These are phyloP conservation scores for Macrochelys suwanniensis DNA, from an alignment of 2,797 vertebrate species.

Conservation along the genomic window DNA sequence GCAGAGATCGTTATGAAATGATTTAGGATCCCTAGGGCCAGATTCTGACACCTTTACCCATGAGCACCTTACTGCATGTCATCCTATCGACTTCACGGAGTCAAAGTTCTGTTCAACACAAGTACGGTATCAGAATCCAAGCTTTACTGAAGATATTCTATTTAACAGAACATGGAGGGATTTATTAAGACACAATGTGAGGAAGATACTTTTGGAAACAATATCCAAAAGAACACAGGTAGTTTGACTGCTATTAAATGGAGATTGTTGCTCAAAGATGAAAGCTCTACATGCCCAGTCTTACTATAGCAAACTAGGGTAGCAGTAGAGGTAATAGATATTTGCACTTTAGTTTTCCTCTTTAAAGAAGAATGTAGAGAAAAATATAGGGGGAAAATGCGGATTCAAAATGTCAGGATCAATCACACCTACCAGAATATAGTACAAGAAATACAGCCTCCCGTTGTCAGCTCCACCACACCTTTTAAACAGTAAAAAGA, in stretches of 20 bases:
- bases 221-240: no score
- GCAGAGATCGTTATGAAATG: not conserved
- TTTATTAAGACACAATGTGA: not conserved
- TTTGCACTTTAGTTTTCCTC: not conserved
- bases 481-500: slow-evolving; percentile 25
- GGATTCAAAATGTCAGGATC: slow-evolving; percentile 7
- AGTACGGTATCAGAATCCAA: not conserved
- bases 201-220: not conserved
- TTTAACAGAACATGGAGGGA: not conserved
- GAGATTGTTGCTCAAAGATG: not conserved
- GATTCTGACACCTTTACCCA: no score
- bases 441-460: not conserved
- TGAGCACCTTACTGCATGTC: no score
- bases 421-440: slow-evolving; percentile 15
- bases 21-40: no score
- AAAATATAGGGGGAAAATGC: not conserved
- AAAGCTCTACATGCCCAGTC: accelerated
- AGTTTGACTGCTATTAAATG: not conserved
- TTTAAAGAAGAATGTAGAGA: not conserved
- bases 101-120: not conserved
- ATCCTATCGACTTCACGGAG: no score
- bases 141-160: not conserved
- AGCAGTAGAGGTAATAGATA: not conserved
- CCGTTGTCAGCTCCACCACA: not conserved
- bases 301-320: not conserved